A percentile compares a stretch with the other conserved stretches of the same genome.
phyloP scores from a whole-genome alignment of 1,140 invertebrate genomes.

The Whitmania pigra region DNA sequence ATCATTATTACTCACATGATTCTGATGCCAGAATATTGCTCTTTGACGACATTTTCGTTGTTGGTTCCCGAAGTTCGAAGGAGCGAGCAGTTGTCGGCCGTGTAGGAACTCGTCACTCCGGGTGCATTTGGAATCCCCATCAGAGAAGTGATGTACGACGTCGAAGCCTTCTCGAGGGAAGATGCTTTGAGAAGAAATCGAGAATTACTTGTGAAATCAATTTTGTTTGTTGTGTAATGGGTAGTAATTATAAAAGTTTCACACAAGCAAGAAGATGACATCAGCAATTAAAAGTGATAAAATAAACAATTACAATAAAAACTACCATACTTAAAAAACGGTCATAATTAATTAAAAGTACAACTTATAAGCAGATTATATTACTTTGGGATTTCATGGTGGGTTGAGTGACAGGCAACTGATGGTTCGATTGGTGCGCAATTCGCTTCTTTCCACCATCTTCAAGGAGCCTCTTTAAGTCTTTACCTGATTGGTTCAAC shows the following conservation, averaged over 20 bases:
- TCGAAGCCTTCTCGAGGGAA: background rate
- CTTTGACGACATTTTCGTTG: slow-evolving; percentile 35
- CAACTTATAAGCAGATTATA: background rate
- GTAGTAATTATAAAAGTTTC: background rate
- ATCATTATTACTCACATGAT: slow-evolving; percentile 38
- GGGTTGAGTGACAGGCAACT: background rate
- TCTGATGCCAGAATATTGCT: slow-evolving; percentile 64
- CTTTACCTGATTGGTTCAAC: no score
- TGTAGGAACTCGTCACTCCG: slow-evolving; percentile 12
- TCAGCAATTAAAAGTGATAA: background rate
- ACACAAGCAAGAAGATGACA: background rate
- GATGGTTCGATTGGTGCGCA: no score
- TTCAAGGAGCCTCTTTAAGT: no score
- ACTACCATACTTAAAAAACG: background rate
- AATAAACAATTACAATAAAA: background rate
- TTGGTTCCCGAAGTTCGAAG: slow-evolving; percentile 30
- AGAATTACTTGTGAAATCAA: background rate
- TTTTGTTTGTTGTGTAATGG: background rate
- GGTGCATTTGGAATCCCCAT: slow-evolving; percentile 19
- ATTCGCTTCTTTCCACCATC: no score
- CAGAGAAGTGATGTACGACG: background rate
- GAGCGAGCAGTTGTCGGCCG: background rate
- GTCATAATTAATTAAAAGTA: no score
- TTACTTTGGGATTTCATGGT: no score
- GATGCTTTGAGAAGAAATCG: background rate